Base-by-base conservation (phyloP, 2,888 invertebrate species). In the Nasonovia ribisnigri region DNA sequence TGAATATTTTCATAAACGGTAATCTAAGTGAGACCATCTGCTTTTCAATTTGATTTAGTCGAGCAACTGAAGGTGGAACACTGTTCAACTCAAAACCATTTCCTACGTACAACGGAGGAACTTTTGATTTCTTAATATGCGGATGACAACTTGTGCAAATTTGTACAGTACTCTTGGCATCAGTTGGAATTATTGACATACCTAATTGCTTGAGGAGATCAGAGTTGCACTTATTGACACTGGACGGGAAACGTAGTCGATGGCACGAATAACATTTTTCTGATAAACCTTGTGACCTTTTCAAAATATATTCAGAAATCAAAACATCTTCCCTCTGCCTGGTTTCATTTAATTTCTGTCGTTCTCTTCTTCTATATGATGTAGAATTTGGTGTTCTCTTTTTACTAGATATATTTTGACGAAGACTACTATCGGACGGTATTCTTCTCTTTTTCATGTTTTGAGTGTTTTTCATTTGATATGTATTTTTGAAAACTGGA, bases 1-100 rank as follows among this genome's bases (percentile, higher is more conserved):
- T 87, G 20, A 87, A 87, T 48, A 87, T 87, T 48, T 87, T 87
- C 48, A 87, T 84, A 43, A 84, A n/a, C n/a, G n/a, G n/a, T n/a
- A n/a, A n/a, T n/a, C n/a, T n/a, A n/a, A n/a, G n/a, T n/a, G n/a
- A n/a, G n/a, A n/a, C n/a, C n/a, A n/a, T n/a, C n/a, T n/a, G n/a
- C n/a, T n/a, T n/a, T n/a, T n/a, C n/a, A n/a, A n/a, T n/a, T n/a
- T n/a, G n/a, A n/a, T n/a, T n/a, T n/a, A n/a, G n/a, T n/a, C n/a
- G n/a, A n/a, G n/a, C 42, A 42, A 84, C 84, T 10, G 84, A 13
- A 42, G 42, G 8, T 11, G 84, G 26, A 29, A 67, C n/a, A 16
- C 42, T 20, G 36, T 84, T 84, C 10, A 84, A 84, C 36, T 42
- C 84, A 84, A 11, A 51, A 51, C 51, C 51, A 51, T 51, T 36